A percentile compares a stretch with the other conserved stretches of the same genome.
phyloP scores from a whole-genome alignment of 1,140 invertebrate genomes.

The Trachymyrmex cornetzi region DNA sequence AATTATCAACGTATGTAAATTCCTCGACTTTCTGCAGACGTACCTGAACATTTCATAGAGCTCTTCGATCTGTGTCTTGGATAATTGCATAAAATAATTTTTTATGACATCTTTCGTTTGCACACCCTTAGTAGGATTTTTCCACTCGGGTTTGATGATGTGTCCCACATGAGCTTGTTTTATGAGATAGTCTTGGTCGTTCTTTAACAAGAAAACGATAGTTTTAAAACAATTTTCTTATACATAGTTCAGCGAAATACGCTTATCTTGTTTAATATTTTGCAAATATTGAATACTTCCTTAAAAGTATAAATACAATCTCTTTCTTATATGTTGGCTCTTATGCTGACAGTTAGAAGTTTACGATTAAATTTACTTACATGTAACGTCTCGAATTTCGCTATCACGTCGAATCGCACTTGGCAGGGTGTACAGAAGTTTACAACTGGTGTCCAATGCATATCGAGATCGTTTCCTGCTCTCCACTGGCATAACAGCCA shows the following conservation, averaged over 20 bases:
- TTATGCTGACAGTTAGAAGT: neutral
- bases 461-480: conserved; percentile 91
- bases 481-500: conserved; percentile 91
- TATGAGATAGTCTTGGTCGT: conserved; percentile 95
- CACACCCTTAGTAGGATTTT: conserved; percentile 92
- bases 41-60: conserved; percentile 94
- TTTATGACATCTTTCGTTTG: conserved; percentile 90
- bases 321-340: neutral
- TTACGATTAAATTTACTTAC: conserved; percentile 79
- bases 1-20: neutral
- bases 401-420: conserved; percentile 94
- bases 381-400: conserved; percentile 95
- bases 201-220: conserved; percentile 84
- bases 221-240: neutral
- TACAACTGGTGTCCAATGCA: conserved; percentile 96
- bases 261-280: neutral
- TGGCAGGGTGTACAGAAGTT: conserved; percentile 96
- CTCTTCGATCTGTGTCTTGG: conserved; percentile 91
- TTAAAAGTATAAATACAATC: conserved; percentile 11
- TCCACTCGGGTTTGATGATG: conserved; percentile 93
- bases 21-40: conserved; percentile 21
- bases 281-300: conserved; percentile 8
- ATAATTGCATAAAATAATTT: conserved; percentile 92
- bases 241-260: conserved; percentile 13
- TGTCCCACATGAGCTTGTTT: conserved; percentile 91